Evolutionary conservation across 1,140 invertebrate genomes (phyloP).

Genomic region (Mizuhopecten yessoensis): DNA sequence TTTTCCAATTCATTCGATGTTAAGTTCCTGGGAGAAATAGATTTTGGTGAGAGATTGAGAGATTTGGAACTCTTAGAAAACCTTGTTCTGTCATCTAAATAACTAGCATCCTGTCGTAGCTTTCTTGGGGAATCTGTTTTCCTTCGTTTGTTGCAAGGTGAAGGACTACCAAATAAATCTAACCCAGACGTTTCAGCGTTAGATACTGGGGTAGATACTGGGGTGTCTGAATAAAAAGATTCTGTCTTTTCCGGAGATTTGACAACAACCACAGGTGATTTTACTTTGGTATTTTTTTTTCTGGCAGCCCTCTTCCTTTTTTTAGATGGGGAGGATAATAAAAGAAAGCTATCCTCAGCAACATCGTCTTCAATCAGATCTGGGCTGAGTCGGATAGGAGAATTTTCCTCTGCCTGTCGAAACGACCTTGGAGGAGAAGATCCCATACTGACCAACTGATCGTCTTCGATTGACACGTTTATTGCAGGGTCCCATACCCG

Average conservation of each 20-base stretch:
- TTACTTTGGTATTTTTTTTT: neutral
- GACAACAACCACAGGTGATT: neutral
- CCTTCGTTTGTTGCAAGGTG: conserved; percentile 44
- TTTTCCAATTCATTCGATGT: no score
- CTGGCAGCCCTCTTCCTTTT: neutral
- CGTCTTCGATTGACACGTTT: no score
- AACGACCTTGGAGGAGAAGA: neutral
- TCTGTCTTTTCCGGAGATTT: neutral
- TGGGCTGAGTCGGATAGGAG: neutral
- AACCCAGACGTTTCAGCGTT: conserved; percentile 54
- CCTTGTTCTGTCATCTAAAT: no score
- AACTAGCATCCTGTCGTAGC: neutral
- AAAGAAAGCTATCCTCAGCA: neutral
- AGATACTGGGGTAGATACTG: neutral
- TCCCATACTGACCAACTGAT: neutral
- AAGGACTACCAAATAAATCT: conserved; percentile 62
- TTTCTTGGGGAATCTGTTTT: neutral
- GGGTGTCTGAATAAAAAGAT: no score
- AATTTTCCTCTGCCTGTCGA: neutral
- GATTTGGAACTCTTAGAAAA: no score
- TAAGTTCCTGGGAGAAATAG: no score
- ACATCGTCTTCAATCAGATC: neutral
- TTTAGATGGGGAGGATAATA: neutral
- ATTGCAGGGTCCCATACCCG: no score
- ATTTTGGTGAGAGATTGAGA: no score